phyloP scores from a whole-genome alignment of 2,113 vertebrate species.

The Calidris pugnax region DNA sequence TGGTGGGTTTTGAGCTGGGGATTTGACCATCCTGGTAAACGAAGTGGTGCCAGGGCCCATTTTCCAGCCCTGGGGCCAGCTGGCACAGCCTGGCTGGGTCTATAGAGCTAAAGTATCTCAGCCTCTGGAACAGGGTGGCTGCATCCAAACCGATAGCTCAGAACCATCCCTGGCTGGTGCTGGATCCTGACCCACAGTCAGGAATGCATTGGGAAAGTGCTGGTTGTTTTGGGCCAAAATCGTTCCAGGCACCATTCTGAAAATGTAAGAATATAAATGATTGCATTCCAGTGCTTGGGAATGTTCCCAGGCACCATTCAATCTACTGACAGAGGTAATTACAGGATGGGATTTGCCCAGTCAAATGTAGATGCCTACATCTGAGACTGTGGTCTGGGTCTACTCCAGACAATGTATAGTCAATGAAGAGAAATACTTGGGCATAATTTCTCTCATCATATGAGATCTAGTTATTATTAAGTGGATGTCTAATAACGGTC shows the following conservation, averaged over 20 bases:
- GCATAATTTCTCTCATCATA: neutral
- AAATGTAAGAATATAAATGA: neutral
- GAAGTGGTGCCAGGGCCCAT: neutral
- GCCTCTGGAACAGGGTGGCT: neutral
- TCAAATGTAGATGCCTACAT: neutral
- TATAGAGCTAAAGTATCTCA: neutral
- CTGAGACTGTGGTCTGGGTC: neutral
- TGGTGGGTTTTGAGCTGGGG: neutral
- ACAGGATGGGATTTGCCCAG: neutral
- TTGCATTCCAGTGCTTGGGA: conserved; percentile 6
- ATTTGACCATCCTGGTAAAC: neutral
- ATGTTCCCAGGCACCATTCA: neutral
- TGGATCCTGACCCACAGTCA: neutral
- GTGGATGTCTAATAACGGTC: neutral
- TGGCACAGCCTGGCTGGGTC: neutral
- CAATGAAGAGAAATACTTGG: neutral
- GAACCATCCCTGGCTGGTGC: neutral
- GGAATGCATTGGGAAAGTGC: neutral
- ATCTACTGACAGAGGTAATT: neutral
- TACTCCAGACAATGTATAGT: neutral
- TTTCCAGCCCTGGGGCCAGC: neutral
- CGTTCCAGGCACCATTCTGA: neutral
- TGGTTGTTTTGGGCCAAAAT: neutral
- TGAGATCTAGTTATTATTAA: neutral
- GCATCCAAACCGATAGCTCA: neutral